Conservation (phyloP, 2,888 invertebrate species). For the Aricia artaxerxes region DNA sequence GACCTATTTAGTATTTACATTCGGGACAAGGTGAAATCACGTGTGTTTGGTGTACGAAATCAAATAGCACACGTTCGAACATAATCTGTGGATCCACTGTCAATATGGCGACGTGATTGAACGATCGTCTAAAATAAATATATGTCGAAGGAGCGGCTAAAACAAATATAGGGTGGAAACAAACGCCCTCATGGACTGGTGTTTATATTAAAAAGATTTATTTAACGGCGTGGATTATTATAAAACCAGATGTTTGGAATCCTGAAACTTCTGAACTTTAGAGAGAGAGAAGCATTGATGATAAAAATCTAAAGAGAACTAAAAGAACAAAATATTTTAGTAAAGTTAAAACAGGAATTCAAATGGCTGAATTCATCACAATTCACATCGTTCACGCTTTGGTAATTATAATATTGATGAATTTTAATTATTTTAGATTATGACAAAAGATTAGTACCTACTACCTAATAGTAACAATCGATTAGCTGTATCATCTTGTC, state of each 20-base stretch:
- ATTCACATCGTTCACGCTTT: too few species aligned
- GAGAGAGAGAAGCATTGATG: neutral
- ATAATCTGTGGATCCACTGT: conserved; percentile 38
- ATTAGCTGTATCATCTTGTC: neutral
- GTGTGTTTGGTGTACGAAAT: conserved; percentile 28
- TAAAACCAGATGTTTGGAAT: conserved; percentile 3
- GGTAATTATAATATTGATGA: too few species aligned
- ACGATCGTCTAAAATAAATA: conserved; percentile 54
- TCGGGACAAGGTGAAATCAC: conserved; percentile 11
- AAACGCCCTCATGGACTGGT: conserved; percentile 45
- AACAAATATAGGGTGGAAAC: conserved; percentile 61
- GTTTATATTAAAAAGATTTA: conserved; percentile 38
- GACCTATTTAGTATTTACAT: conserved; percentile 18
- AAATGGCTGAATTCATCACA: too few species aligned
- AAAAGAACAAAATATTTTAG: neutral
- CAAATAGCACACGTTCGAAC: conserved; percentile 30
- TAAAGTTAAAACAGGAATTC: too few species aligned
- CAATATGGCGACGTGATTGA: conserved; percentile 66
- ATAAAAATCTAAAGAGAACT: neutral
- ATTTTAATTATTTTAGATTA: too few species aligned
- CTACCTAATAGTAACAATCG: neutral
- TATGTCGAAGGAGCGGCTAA: conserved; percentile 40
- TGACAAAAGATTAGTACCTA: neutral
- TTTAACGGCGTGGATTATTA: conserved; percentile 4
- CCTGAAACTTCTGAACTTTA: neutral